These are phyloP conservation scores for Palythoa caribaeorum DNA, from an alignment of 92 coral and sea anemone genomes.

Conservation along the genomic window DNA sequence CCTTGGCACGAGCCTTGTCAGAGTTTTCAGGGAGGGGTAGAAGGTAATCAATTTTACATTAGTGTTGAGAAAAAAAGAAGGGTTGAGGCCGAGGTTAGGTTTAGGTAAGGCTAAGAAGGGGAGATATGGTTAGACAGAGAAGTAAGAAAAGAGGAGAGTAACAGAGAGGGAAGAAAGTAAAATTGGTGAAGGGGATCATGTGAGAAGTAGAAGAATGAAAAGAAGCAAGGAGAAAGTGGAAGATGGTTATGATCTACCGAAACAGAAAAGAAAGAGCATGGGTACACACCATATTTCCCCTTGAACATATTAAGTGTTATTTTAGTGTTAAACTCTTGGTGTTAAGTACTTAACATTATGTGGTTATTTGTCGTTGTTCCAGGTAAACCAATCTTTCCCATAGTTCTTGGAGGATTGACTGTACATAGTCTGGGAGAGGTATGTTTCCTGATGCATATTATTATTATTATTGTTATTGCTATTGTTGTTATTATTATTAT, in stretches of 20 bases:
- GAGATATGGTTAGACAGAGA: not conserved
- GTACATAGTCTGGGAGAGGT: slow-evolving; percentile 99
- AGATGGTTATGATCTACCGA: not conserved
- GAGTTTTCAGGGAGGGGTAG: too few species aligned
- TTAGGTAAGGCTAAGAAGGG: not conserved
- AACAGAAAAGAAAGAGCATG: too few species aligned
- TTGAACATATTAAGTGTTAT: too few species aligned
- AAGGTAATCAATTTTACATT: too few species aligned
- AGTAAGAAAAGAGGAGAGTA: not conserved
- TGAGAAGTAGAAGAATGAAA: not conserved
- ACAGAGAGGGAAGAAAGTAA: not conserved
- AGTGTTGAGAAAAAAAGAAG: not conserved
- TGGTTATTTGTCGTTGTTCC: not conserved
- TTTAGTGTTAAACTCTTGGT: too few species aligned
- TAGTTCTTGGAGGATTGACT: slow-evolving; percentile 93
- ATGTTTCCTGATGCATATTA: slow-evolving; percentile 4
- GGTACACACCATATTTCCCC: too few species aligned
- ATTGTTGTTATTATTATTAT: too few species aligned
- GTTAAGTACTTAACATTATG: not conserved
- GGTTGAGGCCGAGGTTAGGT: not conserved
- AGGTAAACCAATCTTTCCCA: slow-evolving; percentile 98
- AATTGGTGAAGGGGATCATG: not conserved
- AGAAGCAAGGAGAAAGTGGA: not conserved
- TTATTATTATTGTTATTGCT: too few species aligned
- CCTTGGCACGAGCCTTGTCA: too few species aligned